A percentile compares a stretch with the other conserved stretches of the same genome.
These are phyloP conservation scores for Drosophila ustulata DNA, from an alignment of 2,888 invertebrate species.

Conservation along the genomic window DNA sequence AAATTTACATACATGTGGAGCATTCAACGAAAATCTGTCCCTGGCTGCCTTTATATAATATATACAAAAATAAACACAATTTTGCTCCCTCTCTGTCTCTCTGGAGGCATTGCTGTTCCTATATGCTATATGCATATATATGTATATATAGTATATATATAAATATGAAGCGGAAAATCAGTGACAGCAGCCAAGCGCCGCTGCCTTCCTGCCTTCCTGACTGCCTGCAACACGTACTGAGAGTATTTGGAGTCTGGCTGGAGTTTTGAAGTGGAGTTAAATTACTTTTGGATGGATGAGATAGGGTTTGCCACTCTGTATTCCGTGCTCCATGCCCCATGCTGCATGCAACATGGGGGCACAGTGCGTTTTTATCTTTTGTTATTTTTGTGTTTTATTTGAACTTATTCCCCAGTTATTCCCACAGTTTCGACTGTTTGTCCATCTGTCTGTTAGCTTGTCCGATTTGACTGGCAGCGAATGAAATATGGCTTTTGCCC, in stretches of 20 bases:
- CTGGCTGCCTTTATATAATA: slow-evolving; percentile 60
- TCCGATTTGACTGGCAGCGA: slow-evolving; percentile 78
- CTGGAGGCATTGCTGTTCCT: slow-evolving; percentile 58
- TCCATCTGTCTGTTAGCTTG: slow-evolving; percentile 76
- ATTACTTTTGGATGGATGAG: slow-evolving; percentile 68
- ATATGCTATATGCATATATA: slow-evolving; percentile 11
- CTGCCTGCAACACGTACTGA: slow-evolving; percentile 35
- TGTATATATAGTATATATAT: slow-evolving; percentile 26
- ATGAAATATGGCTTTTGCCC: slow-evolving; percentile 74
- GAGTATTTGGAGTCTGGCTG: slow-evolving; percentile 46
- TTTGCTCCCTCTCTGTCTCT: slow-evolving; percentile 56
- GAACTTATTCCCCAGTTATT: slow-evolving; percentile 68
- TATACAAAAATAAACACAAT: slow-evolving; percentile 74
- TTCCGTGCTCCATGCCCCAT: neutral
- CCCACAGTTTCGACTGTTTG: slow-evolving; percentile 64
- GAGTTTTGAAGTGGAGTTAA: slow-evolving; percentile 79
- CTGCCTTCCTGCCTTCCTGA: slow-evolving; percentile 18
- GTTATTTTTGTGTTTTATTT: slow-evolving; percentile 55
- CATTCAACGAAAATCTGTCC: slow-evolving; percentile 61
- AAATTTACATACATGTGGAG: slow-evolving; percentile 48
- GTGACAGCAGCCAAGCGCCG: slow-evolving; percentile 68
- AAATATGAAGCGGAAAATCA: slow-evolving; percentile 80
- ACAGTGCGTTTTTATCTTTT: slow-evolving; percentile 44
- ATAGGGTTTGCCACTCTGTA: slow-evolving; percentile 20
- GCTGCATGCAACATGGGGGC: slow-evolving; percentile 14